Base-by-base conservation (phyloP, 2,797 vertebrate genomes). In the Prunella strophiata region DNA sequence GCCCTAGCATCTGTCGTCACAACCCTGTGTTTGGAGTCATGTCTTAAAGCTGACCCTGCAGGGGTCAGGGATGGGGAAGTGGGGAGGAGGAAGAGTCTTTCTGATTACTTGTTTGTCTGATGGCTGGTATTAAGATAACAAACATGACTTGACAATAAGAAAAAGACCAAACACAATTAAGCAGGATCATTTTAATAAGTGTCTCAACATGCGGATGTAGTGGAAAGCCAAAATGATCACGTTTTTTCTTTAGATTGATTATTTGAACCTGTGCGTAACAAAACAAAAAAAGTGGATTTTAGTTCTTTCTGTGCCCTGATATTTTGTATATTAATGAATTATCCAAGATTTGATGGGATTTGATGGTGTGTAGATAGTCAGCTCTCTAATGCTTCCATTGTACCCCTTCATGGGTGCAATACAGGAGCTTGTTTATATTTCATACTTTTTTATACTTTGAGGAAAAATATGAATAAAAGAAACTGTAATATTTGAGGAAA, bases 21-120 rank as follows among this genome's bases (percentile, higher is more conserved):
- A 99, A 99, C 97, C 99, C 99, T 42, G 99, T 99, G 82, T 99
- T 99, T 92, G 99, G 99, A 94, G 99, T 99, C 97, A 99, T 99
- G 99, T 99, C 99, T 85, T 99, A 99, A 98, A 97, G 89, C 83
- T 97, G 98, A 96, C 96, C 97, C 96, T 30, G 42, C 55, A 88
- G 84, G 93, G 92, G 78, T 91, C 94, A 92, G 97, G 96, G 94
- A 82, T 96, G 94, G 97, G 97, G 96, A 97, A 92, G 80, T 92
- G 94, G 96, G 95, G 94, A 96, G 89, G 89, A 98, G 82, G 70
- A 94, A 95, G 89, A 86, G 95, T 98, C 96, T 98, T 98, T 98
- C 97, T 98, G 96, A 97, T 97, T 96, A 97, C 97, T 97, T 97
- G 96, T 98, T 98, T 98, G 97, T 98, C 95, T 97, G 97, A 98